Percentiles rank a stretch among this genome's conserved stretches.
Evolutionary conservation across 2,797 vertebrate genomes (phyloP).

Genomic region (Pygocentrus nattereri): DNA sequence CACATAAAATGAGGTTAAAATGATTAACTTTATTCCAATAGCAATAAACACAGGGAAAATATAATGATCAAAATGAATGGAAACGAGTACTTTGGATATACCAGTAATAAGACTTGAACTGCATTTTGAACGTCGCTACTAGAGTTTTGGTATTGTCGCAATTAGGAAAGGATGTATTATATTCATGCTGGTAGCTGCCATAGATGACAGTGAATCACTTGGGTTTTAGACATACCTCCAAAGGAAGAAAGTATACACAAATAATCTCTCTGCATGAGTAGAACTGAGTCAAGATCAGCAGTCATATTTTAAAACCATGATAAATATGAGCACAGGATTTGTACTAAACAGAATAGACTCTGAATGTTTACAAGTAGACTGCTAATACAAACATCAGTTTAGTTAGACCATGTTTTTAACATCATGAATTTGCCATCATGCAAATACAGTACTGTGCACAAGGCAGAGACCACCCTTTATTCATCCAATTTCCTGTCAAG

Average conservation of each 20-base stretch:
- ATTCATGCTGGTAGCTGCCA: background rate
- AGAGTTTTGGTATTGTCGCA: background rate
- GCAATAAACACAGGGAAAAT: slow-evolving; percentile 66
- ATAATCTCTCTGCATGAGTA: no score
- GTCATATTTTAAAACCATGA: background rate
- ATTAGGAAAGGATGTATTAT: background rate
- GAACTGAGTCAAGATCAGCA: background rate
- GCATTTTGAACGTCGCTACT: background rate
- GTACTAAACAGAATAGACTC: background rate
- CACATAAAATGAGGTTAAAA: slow-evolving; percentile 13
- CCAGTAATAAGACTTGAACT: background rate
- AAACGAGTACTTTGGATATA: background rate
- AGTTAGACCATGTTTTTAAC: background rate
- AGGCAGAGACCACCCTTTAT: no score
- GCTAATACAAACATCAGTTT: background rate
- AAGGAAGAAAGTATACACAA: background rate
- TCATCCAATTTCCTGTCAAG: no score
- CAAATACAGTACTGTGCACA: no score
- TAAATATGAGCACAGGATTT: background rate
- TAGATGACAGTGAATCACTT: background rate
- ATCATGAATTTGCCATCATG: background rate
- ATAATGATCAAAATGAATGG: slow-evolving; percentile 39
- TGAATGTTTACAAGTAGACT: background rate
- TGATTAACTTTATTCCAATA: slow-evolving; percentile 75
- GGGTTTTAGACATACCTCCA: background rate